Evolutionary conservation across 2,797 vertebrate species (phyloP).

Genomic region (Numenius phaeopus): DNA sequence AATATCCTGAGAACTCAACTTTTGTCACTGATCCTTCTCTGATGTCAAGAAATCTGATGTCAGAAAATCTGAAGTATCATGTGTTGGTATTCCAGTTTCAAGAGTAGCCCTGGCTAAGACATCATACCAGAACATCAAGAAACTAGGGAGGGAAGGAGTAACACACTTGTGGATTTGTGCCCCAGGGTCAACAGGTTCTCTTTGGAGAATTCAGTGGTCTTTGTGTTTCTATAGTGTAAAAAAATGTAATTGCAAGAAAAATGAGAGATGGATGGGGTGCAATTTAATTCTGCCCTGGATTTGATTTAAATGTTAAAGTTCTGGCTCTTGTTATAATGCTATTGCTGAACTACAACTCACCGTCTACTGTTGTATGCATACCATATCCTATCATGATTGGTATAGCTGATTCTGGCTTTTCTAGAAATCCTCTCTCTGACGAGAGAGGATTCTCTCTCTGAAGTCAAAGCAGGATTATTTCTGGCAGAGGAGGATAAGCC

Average conservation of each 20-base stretch:
- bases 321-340: not conserved
- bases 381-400: not conserved
- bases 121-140: not conserved
- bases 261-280: not conserved
- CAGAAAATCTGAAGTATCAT: not conserved
- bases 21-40: not conserved
- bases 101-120: not conserved
- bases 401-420: conserved; percentile 29
- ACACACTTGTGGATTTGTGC: not conserved
- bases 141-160: not conserved
- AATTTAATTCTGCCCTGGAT: not conserved
- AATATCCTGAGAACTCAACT: not conserved
- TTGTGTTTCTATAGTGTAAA: not conserved
- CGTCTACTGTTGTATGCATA: not conserved
- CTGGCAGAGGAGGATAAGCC: conserved; percentile 26
- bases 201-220: not conserved
- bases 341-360: not conserved
- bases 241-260: not conserved
- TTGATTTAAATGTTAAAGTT: not conserved
- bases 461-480: conserved; percentile 41
- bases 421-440: not conserved
- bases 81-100: not conserved
- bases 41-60: not conserved
- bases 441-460: not conserved
- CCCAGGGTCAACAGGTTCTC: not conserved